Conservation (phyloP, 2,113 vertebrate species). For the Felis chaus region DNA sequence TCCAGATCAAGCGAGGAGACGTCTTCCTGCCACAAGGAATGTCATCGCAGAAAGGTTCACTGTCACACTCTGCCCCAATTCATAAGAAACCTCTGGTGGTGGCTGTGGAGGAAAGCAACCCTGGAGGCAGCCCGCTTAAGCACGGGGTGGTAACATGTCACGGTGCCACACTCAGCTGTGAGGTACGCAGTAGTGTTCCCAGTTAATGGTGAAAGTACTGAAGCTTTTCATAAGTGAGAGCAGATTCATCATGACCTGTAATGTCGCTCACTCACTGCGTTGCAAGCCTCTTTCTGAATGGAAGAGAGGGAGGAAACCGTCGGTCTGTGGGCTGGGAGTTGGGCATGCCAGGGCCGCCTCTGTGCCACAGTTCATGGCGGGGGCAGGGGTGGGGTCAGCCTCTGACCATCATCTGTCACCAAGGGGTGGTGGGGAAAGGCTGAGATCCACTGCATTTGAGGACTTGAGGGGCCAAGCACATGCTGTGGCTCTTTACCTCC, state of each 20-base stretch:
- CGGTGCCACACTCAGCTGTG: not conserved
- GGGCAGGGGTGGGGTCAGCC: not conserved
- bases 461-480: not conserved
- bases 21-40: no score
- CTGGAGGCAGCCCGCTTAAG: not conserved
- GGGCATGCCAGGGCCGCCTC: not conserved
- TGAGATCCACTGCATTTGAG: not conserved
- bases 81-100: fast-evolving
- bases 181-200: not conserved
- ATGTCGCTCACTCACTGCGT: fast-evolving
- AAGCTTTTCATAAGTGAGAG: not conserved
- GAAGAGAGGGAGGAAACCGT: fast-evolving
- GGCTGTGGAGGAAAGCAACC: not conserved
- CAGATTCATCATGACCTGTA: not conserved
- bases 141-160: fast-evolving
- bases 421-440: not conserved
- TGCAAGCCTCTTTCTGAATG: not conserved
- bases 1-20: no score
- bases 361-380: no score
- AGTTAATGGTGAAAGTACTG: not conserved
- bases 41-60: not conserved
- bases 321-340: not conserved
- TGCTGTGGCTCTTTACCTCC: not conserved
- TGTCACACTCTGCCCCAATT: not conserved
- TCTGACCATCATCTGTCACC: not conserved